Conservation (phyloP, 2,797 vertebrate species). For the Petrocephalus schoutedeni region DNA sequence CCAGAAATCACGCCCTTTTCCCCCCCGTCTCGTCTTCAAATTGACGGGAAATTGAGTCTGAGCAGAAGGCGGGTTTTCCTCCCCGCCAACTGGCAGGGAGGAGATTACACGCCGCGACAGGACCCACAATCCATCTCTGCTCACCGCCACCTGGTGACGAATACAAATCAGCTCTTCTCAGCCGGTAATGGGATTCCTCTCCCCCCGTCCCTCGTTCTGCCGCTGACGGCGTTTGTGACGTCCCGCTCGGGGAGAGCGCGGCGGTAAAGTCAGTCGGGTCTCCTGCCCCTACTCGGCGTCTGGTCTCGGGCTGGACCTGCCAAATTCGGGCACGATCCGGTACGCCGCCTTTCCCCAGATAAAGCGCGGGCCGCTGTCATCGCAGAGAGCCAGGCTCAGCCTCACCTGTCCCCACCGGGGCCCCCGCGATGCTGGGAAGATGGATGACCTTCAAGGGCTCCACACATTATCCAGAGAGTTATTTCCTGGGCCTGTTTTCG, state of each 20-base stretch:
- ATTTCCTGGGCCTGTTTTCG: not conserved
- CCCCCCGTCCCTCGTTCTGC: not conserved
- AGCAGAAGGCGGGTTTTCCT: slow-evolving; percentile 23
- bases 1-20: slow-evolving; percentile 13
- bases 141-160: slow-evolving; percentile 23
- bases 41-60: slow-evolving; percentile 26
- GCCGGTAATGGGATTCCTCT: slow-evolving; percentile 26
- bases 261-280: not conserved
- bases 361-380: not conserved
- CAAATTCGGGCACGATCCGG: slow-evolving; percentile 17
- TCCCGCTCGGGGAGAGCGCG: not conserved
- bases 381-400: not conserved
- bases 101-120: slow-evolving; percentile 26
- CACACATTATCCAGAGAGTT: not conserved
- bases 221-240: not conserved
- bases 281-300: not conserved
- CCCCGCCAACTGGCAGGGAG: slow-evolving; percentile 11
- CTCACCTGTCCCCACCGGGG: not conserved
- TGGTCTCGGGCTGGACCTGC: slow-evolving; percentile 9
- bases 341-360: not conserved
- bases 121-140: slow-evolving; percentile 23
- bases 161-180: slow-evolving; percentile 30
- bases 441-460: not conserved
- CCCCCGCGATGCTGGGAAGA: not conserved
- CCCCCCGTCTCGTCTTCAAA: slow-evolving; percentile 17